Evolutionary conservation across 2,113 vertebrate genomes (phyloP).

Genomic region (Phrynosoma platyrhinos): DNA sequence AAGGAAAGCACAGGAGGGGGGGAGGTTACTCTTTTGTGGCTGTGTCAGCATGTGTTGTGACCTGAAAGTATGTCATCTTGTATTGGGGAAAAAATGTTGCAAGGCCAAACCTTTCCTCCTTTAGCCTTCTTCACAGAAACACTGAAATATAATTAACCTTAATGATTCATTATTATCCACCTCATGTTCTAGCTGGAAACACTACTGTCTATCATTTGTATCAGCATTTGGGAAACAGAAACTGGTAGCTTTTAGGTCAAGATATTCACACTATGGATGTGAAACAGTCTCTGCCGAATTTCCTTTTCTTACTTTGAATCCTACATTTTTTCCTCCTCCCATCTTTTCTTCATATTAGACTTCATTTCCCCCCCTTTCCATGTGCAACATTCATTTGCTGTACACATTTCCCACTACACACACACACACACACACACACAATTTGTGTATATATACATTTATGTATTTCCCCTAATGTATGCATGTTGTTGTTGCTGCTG

Average conservation of each 20-base stretch:
- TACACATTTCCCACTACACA: too few relatives aligned
- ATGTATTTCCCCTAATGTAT: too few relatives aligned
- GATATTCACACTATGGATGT: not conserved
- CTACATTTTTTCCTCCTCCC: too few relatives aligned
- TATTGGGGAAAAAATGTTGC: conserved; percentile 13
- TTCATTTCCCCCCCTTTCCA: too few relatives aligned
- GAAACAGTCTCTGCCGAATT: not conserved
- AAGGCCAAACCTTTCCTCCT: conserved; percentile 40
- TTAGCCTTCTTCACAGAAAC: not conserved
- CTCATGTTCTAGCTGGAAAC: conserved; percentile 36
- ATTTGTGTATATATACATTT: too few relatives aligned
- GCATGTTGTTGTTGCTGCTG: too few relatives aligned
- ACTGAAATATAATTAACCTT: conserved; percentile 49
- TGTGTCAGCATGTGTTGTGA: conserved; percentile 62
- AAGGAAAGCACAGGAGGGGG: not conserved
- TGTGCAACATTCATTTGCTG: too few relatives aligned
- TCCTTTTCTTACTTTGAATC: not conserved
- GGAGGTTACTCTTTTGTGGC: conserved; percentile 46
- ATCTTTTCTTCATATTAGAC: too few relatives aligned
- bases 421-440: too few relatives aligned
- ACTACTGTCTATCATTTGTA: conserved; percentile 29
- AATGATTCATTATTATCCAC: conserved; percentile 50
- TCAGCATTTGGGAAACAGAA: conserved; percentile 38
- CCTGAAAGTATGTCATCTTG: conserved; percentile 44
- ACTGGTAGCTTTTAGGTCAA: not conserved